Evolutionary conservation across 2,797 vertebrate genomes (phyloP).

Genomic region (Odontamblyopus lacepedii): DNA sequence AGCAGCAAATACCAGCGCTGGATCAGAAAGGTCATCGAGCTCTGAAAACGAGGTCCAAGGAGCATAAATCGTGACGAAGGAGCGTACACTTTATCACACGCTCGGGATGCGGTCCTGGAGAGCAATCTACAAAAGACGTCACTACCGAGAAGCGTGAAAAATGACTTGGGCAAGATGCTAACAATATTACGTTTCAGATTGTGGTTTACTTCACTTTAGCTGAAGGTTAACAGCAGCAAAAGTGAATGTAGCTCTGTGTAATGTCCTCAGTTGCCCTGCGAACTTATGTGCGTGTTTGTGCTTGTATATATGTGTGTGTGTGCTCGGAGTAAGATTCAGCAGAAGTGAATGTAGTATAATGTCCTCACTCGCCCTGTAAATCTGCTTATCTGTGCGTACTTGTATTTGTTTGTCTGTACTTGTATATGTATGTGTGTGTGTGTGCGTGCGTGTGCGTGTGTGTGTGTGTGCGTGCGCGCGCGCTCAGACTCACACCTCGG

Average conservation of each 20-base stretch:
- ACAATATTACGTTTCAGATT: neutral
- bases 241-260: neutral
- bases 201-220: neutral
- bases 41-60: too few relatives aligned
- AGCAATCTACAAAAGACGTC: too few relatives aligned
- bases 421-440: slow-evolving; percentile 31
- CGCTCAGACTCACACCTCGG: slow-evolving; percentile 68
- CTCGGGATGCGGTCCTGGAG: too few relatives aligned
- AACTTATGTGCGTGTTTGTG: neutral
- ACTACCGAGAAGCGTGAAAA: too few relatives aligned
- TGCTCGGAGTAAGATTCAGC: too few relatives aligned
- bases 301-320: neutral
- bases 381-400: neutral
- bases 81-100: too few relatives aligned
- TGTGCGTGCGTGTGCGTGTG: slow-evolving; percentile 28
- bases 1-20: too few relatives aligned
- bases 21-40: too few relatives aligned
- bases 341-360: too few relatives aligned
- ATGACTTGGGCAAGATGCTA: too few relatives aligned
- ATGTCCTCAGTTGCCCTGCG: neutral
- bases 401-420: neutral
- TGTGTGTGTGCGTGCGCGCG: slow-evolving; percentile 50
- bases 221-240: neutral
- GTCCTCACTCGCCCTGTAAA: neutral
- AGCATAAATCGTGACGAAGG: too few relatives aligned